Percentiles rank a stretch among this genome's conserved stretches.
phyloP scores from a whole-genome alignment of 2,113 vertebrate genomes.

The Bungarus multicinctus region DNA sequence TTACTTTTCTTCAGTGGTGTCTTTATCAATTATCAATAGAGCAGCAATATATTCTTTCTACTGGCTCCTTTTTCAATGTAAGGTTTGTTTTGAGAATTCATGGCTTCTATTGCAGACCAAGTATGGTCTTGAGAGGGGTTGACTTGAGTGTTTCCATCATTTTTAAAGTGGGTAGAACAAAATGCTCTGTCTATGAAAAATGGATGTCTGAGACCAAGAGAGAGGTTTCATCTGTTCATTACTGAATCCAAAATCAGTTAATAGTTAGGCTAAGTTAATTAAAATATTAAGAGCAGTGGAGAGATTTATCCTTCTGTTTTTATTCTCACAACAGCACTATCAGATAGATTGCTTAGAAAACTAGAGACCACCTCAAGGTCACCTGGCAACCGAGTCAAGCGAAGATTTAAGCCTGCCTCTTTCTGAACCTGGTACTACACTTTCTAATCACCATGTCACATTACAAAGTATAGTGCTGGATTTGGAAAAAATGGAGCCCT shows the following conservation, averaged over 20 bases:
- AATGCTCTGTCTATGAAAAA: background rate
- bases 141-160: background rate
- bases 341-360: no score
- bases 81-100: background rate
- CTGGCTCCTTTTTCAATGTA: background rate
- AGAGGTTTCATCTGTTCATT: background rate
- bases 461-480: background rate
- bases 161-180: background rate
- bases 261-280: background rate
- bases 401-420: background rate
- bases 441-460: no score
- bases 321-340: background rate
- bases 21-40: background rate
- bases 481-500: background rate
- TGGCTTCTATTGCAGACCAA: background rate
- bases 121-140: background rate
- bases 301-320: background rate
- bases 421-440: background rate
- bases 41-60: no score
- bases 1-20: background rate
- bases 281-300: background rate
- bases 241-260: background rate
- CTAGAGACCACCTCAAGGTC: background rate
- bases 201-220: background rate
- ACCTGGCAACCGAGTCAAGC: background rate